phyloP scores from a whole-genome alignment of 1,140 invertebrate species.

The Drosophila novamexicana region DNA sequence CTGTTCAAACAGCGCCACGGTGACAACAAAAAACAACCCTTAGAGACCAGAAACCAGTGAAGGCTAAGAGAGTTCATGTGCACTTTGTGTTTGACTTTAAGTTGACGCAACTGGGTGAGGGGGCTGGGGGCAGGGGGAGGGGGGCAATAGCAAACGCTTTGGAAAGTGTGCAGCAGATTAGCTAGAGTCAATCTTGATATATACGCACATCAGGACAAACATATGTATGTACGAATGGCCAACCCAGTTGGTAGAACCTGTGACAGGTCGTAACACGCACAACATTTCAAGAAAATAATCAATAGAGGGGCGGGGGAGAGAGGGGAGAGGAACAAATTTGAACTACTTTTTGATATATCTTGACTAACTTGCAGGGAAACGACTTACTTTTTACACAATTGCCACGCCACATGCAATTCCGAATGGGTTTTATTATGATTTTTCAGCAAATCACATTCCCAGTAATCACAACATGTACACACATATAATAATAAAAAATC shows the following conservation, averaged over 20 bases:
- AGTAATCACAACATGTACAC: slow-evolving; percentile 15
- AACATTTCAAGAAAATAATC: slow-evolving; percentile 58
- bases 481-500: slow-evolving; percentile 53
- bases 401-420: slow-evolving; percentile 40
- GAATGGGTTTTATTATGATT: slow-evolving; percentile 22
- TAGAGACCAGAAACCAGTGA: slow-evolving; percentile 8
- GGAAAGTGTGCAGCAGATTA: slow-evolving; percentile 42
- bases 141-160: slow-evolving; percentile 6
- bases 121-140: background rate
- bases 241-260: slow-evolving; percentile 24
- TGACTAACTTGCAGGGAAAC: slow-evolving; percentile 11
- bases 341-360: slow-evolving; percentile 56
- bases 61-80: slow-evolving; percentile 63
- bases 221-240: slow-evolving; percentile 10
- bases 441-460: slow-evolving; percentile 14
- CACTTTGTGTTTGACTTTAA: slow-evolving; percentile 60
- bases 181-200: slow-evolving; percentile 65
- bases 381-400: slow-evolving; percentile 36
- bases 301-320: slow-evolving; percentile 45
- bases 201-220: slow-evolving; percentile 3
- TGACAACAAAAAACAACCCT: slow-evolving; percentile 57
- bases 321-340: slow-evolving; percentile 49
- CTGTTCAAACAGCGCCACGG: slow-evolving; percentile 41
- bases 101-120: background rate
- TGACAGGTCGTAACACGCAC: slow-evolving; percentile 52